Evolutionary conservation across 2,797 vertebrate species (phyloP).

Genomic region (Thaleichthys pacificus): DNA sequence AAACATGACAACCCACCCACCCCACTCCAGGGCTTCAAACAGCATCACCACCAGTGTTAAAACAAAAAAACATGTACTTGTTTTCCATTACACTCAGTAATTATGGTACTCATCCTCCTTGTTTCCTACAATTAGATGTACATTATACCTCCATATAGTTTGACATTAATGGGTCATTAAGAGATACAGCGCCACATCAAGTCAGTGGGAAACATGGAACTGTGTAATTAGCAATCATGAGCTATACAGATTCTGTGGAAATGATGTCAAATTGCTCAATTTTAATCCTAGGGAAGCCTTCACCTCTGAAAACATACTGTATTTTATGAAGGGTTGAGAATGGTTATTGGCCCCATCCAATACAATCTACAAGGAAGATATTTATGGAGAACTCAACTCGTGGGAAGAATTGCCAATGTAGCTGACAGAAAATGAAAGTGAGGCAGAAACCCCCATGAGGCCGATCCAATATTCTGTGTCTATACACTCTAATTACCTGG

Average conservation of each 20-base stretch:
- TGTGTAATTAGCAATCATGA: slow-evolving; percentile 5
- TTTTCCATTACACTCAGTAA: neutral
- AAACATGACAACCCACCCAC: slow-evolving; percentile 1
- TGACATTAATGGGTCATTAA: neutral
- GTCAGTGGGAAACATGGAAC: neutral
- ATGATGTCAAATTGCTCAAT: slow-evolving; percentile 33
- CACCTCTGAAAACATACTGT: slow-evolving; percentile 24
- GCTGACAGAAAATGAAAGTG: slow-evolving; percentile 58
- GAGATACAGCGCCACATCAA: neutral
- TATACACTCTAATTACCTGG: slow-evolving; percentile 55
- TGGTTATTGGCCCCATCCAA: slow-evolving; percentile 47
- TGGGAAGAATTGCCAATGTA: slow-evolving; percentile 54
- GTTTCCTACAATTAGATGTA: neutral
- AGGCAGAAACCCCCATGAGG: slow-evolving; percentile 43
- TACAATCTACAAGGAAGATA: slow-evolving; percentile 37
- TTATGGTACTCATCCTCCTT: neutral
- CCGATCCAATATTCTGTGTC: slow-evolving; percentile 27
- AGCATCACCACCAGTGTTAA: neutral
- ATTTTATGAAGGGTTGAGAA: slow-evolving; percentile 18
- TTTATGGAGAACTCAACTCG: slow-evolving; percentile 44
- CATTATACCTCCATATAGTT: neutral
- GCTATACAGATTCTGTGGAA: slow-evolving; percentile 9
- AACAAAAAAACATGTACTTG: neutral
- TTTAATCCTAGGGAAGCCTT: slow-evolving; percentile 32
- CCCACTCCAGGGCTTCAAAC: neutral